Evolutionary conservation across 2,888 invertebrate species (phyloP), one percentile per base, ranked within the genome.

Genomic region (Limnephilus auricula): DNA sequence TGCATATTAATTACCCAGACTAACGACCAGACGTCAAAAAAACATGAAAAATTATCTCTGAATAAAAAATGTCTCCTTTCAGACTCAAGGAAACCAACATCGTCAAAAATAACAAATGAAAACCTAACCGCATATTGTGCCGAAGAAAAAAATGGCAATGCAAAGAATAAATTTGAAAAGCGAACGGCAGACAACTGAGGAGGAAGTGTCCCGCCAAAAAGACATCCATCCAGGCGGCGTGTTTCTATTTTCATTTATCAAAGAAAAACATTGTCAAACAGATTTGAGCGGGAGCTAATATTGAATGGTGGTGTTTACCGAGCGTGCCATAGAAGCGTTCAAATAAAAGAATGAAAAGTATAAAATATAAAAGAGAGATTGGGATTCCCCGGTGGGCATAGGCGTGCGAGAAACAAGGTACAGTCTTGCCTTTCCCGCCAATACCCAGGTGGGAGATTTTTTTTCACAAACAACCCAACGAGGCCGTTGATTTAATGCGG

Each of bases 231-330:
- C 89, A 84, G 91, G 32, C 89, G 89, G 91, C 84, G 89, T 94
- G 94, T 94, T 94, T 94, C 93, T 92, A 90, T 92, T 93, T 90
- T 92, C 92, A 91, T 93, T 93, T 92, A 92, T 93, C 92, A 93
- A 94, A 94, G 94, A 94, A 94, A 94, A 94, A 93, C 94, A 94
- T 94, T 94, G 94, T 94, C 94, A 94, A 94, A 94, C 94, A 94
- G 94, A 94, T 94, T 94, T 94, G 94, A 94, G 94, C 94, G 94
- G 94, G 92, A 93, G 94, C 94, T 94, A 94, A 94, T 94, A 94
- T 94, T 94, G 94, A 93, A 93, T 94, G 93, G 94, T 93, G 93
- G 94, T 92, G 93, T 92, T 92, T 92, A 90, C 89, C 65, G 90
- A 90, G 91, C 90, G 91, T 84, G 87, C 88, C 79, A 80, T 87